Conservation (phyloP, 2,113 vertebrate species). For the Himantopus leucocephalus region DNA sequence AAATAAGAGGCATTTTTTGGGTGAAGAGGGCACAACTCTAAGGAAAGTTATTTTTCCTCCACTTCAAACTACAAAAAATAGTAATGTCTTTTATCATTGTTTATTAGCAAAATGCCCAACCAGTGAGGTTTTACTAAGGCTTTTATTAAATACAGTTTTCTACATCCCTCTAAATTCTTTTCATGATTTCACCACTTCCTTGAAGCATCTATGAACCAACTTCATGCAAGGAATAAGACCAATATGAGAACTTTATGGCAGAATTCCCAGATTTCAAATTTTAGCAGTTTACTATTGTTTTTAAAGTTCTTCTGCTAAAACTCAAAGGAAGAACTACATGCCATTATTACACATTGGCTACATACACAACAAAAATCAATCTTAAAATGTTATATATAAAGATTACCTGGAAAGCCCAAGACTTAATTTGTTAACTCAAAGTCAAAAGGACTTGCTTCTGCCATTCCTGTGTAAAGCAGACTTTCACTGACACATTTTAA, state of each 20-base stretch:
- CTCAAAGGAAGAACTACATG: neutral
- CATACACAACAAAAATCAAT: neutral
- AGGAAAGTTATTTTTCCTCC: neutral
- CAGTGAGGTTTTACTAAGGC: neutral
- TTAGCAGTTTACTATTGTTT: neutral
- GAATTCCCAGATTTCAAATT: neutral
- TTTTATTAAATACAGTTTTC: neutral
- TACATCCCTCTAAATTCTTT: neutral
- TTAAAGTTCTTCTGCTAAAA: neutral
- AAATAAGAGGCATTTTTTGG: neutral
- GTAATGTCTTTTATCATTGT: neutral
- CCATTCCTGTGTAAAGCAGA: neutral
- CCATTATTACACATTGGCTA: neutral
- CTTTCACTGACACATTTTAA: neutral
- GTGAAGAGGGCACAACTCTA: neutral
- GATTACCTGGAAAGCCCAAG: neutral
- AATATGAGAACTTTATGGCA: fast-evolving
- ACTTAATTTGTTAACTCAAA: neutral
- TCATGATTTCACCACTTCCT: neutral
- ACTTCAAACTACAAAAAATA: neutral
- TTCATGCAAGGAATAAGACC: neutral
- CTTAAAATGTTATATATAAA: neutral
- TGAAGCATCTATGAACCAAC: neutral
- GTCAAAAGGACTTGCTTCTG: neutral
- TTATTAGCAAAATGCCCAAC: neutral